These are phyloP conservation scores for Epizoanthus fatuus DNA, from an alignment of 92 coral and sea anemone genomes.

Conservation along the genomic window DNA sequence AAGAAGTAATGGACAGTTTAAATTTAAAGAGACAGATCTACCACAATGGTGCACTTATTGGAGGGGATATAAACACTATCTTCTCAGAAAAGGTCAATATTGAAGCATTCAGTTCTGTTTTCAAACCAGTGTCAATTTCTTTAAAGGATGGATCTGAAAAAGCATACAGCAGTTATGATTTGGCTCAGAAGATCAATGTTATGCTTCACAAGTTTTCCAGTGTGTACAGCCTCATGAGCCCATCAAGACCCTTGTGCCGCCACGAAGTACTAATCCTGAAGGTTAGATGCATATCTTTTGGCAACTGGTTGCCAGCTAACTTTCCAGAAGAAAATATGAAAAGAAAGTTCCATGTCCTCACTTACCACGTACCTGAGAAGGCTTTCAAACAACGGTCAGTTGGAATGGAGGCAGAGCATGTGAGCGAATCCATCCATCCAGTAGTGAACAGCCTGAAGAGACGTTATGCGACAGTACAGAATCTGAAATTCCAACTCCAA, in stretches of 20 bases:
- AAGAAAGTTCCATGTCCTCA: not conserved
- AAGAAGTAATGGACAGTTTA: not conserved
- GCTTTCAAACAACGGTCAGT: slow-evolving; percentile 1
- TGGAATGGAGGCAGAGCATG: slow-evolving; percentile 49
- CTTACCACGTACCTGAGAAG: slow-evolving; percentile 10
- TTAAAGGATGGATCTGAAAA: not conserved
- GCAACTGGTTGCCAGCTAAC: slow-evolving; percentile 36
- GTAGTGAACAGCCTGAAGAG: slow-evolving; percentile 22
- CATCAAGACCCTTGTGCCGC: not conserved
- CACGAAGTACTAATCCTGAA: not conserved
- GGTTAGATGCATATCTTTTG: not conserved
- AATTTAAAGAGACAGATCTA: slow-evolving; percentile 5
- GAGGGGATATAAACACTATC: not conserved
- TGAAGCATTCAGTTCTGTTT: not conserved
- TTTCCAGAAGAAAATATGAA: slow-evolving; percentile 21
- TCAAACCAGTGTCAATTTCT: not conserved
- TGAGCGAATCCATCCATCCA: slow-evolving; percentile 47
- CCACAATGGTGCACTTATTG: slow-evolving; percentile 2
- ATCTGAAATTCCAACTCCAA: slow-evolving; percentile 26
- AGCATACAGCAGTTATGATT: not conserved
- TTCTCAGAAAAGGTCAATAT: not conserved
- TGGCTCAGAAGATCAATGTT: not conserved
- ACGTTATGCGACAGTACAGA: slow-evolving; percentile 32
- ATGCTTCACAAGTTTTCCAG: not conserved
- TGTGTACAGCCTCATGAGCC: not conserved